phyloP scores from a whole-genome alignment of 1,140 invertebrate species.

The Brachionus rotundiformis region DNA sequence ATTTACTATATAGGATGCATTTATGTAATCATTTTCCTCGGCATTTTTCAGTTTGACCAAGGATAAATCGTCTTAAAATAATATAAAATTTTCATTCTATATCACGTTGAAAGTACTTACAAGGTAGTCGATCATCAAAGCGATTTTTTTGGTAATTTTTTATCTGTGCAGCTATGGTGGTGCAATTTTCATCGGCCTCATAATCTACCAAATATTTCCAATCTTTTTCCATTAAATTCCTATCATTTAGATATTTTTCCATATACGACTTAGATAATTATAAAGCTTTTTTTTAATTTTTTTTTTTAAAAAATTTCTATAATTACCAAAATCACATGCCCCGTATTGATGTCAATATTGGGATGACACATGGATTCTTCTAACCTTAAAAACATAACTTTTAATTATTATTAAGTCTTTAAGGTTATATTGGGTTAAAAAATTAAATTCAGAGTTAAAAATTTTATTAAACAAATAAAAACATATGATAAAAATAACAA shows the following conservation, averaged over 20 bases:
- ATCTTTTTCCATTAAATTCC: conserved; percentile 89
- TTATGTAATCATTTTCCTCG: conserved; percentile 79
- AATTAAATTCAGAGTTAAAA: neutral
- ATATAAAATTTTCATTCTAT: neutral
- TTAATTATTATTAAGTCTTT: neutral
- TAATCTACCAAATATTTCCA: conserved; percentile 91
- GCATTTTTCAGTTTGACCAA: conserved; percentile 78
- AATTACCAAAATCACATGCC: conserved; percentile 87
- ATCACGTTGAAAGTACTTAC: conserved; percentile 54
- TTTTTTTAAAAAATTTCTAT: too few relatives aligned
- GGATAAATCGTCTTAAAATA: conserved; percentile 76
- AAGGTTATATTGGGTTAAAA: neutral
- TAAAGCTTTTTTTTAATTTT: too few relatives aligned
- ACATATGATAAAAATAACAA: conserved; percentile 24
- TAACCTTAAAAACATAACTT: conserved; percentile 46
- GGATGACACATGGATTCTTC: conserved; percentile 85
- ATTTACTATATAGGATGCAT: conserved; percentile 90
- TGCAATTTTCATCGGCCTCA: conserved; percentile 85
- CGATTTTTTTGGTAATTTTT: conserved; percentile 82
- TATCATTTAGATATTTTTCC: conserved; percentile 96
- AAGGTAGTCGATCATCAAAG: conserved; percentile 78
- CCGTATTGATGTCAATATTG: conserved; percentile 98
- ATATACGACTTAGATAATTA: conserved; percentile 73
- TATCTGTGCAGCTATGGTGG: conserved; percentile 59
- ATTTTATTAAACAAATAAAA: conserved; percentile 4